Percentiles rank a stretch among this genome's conserved stretches.
These are phyloP conservation scores for Rallus limicola DNA, from an alignment of 2,113 vertebrate genomes.

Conservation along the genomic window DNA sequence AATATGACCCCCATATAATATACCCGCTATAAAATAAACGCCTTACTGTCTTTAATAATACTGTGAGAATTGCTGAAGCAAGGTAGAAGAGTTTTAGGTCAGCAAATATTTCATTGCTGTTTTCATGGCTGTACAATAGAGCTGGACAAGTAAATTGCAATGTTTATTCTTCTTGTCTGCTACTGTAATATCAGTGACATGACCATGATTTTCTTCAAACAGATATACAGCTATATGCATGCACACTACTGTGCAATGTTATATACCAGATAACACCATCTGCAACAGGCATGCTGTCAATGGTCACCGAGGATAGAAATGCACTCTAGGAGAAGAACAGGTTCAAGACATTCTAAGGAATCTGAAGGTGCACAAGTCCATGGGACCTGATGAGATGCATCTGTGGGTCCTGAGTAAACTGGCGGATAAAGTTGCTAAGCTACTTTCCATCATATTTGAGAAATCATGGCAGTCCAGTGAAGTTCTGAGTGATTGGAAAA, in stretches of 20 bases:
- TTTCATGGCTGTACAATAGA: not conserved
- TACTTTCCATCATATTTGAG: no score
- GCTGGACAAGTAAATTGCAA: not conserved
- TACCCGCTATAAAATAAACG: not conserved
- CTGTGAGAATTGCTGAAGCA: not conserved
- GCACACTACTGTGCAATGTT: not conserved
- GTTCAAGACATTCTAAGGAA: no score
- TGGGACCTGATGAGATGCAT: no score
- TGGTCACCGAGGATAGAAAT: no score
- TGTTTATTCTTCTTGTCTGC: not conserved
- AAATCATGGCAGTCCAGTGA: no score
- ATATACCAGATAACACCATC: not conserved
- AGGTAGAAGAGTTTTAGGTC: not conserved
- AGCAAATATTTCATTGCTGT: not conserved
- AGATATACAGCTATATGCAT: not conserved
- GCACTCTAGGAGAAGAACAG: no score
- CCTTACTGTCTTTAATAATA: not conserved
- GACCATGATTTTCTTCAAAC: not conserved
- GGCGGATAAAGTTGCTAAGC: no score
- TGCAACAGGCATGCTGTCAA: fast-evolving
- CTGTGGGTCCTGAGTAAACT: no score
- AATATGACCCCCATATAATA: not conserved
- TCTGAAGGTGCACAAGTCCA: no score
- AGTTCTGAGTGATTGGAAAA: no score
- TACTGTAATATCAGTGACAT: not conserved